Evolutionary conservation across 1,140 invertebrate genomes (phyloP).

Genomic region (Eueides isabella): DNA sequence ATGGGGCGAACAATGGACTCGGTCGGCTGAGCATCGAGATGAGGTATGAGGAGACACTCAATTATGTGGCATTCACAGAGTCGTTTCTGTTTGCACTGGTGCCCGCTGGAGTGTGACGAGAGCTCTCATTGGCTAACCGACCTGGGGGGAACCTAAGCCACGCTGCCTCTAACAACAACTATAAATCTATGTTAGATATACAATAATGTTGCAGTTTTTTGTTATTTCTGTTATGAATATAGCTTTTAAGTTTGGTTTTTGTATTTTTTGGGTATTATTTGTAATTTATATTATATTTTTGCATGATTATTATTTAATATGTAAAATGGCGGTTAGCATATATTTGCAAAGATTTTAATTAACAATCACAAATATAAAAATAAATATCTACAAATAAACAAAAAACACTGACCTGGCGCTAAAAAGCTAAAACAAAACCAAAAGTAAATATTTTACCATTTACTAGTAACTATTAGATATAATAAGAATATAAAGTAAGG

Average conservation of each 20-base stretch:
- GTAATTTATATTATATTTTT: too few relatives aligned
- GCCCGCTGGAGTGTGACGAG: constrained; percentile 49
- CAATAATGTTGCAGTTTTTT: neutral
- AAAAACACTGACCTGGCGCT: neutral
- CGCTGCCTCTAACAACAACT: neutral
- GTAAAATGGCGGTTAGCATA: too few relatives aligned
- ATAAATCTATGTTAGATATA: neutral
- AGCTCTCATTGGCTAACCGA: constrained; percentile 65
- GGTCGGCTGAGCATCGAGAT: constrained; percentile 38
- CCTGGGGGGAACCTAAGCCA: neutral
- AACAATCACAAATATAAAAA: neutral
- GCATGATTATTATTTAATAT: too few relatives aligned
- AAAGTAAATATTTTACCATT: neutral
- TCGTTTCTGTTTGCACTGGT: constrained; percentile 65
- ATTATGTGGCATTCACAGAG: constrained; percentile 73
- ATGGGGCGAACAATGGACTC: constrained; percentile 64
- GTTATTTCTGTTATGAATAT: neutral
- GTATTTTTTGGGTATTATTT: neutral
- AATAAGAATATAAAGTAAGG: constrained; percentile 16
- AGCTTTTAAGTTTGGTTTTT: neutral
- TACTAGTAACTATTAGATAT: neutral
- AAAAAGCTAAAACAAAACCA: neutral
- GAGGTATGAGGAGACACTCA: constrained; percentile 64
- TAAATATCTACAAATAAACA: neutral
- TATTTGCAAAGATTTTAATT: too few relatives aligned